Base-by-base conservation (phyloP, 1,140 invertebrate genomes). In the Leptoteleia sp. region DNA sequence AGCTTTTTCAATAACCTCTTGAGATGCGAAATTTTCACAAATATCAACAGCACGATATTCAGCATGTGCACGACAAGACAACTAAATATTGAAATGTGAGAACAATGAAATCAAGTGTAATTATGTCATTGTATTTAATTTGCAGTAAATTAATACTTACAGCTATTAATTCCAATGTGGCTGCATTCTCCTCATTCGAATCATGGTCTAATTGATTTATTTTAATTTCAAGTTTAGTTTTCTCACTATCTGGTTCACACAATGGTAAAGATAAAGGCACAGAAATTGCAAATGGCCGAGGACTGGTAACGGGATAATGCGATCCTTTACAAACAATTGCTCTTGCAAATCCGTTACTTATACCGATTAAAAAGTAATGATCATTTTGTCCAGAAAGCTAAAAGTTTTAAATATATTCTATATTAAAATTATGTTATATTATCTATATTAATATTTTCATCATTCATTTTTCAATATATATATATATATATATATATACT, bases 101-200 rank as follows among this genome's bases (percentile, higher is more conserved):
- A 25, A 25, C 22, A 25, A 25, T 6, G 6, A 25, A 25, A 25
- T 3, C 22, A 25, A 25, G 22, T 25, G n/a, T n/a, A n/a, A n/a
- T n/a, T n/a, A n/a, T n/a, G n/a, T n/a, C n/a, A n/a, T n/a, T n/a
- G n/a, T 25, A 25, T 25, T 25, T 25, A 25, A 25, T 25, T 25
- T 3, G 22, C 3, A 25, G 6, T 25, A 25, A 25, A 25, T 25
- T 12, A 27, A 31, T 31, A 89, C 90, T 92, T 89, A 96, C 95
- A 12, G 96, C 96, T 91, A 99, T 98, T 13, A 98, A 86, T 89
- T 96, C 97, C 67, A 98, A 92, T 17, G 97, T 92, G n/a, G 93
- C 92, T 85, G 97, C 94, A 71, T 94, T 93, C 31, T 93, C 90
- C 4, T 94, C 92, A 0, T 90, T 81, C 0, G 91, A 88, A 82